Base-by-base conservation (phyloP, 2,113 vertebrate genomes). In the Ophthalmolycus amberensis region DNA sequence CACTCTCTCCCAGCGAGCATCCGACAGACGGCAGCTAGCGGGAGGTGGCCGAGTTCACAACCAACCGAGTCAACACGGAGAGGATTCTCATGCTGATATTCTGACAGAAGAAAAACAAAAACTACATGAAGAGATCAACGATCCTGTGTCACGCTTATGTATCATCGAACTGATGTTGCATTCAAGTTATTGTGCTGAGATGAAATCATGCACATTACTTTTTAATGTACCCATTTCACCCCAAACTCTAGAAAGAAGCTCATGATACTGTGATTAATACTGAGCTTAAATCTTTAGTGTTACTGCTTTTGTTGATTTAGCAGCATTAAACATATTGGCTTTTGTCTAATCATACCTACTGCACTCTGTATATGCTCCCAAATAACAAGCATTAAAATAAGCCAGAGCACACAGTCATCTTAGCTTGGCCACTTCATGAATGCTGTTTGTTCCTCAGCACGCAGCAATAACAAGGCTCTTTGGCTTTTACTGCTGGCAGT, bases 1-100 rank as follows among this genome's bases (percentile, higher is more conserved):
- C 59, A 44, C 81, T 73, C 71, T 71, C 68, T 77, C 79, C 20
- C 88, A 88, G 88, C 77, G 71, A 77, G 74, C 79, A 32, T 56
- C 84, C 42, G 48, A 65, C 86, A 85, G 82, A 90, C n/a, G 71
- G 84, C 85, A 88, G 80, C 80, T 66, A 75, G 71, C 82, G 32
- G 85, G 74, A 87, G 84, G 84, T 22, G 46, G 66, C 59, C 67
- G 16, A 65, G 71, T 79, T 86, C 71, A 85, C 40, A 73, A 69
- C 44, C 69, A 44, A 38, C 54, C 50, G 71, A 27, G 69, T 80
- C 80, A 76, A 58, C 65, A 40, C 80, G 42, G 20, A 29, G 46
- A 72, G 75, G 81, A 85, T 78, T 79, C 79, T 79, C 67, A 76
- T 9, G 76, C 76, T 84, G 85, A 27, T 42, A 52, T 67, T 10